A percentile compares a stretch with the other conserved stretches of the same genome.
phyloP scores from a whole-genome alignment of 2,113 vertebrate genomes.

The Sardina pilchardus region DNA sequence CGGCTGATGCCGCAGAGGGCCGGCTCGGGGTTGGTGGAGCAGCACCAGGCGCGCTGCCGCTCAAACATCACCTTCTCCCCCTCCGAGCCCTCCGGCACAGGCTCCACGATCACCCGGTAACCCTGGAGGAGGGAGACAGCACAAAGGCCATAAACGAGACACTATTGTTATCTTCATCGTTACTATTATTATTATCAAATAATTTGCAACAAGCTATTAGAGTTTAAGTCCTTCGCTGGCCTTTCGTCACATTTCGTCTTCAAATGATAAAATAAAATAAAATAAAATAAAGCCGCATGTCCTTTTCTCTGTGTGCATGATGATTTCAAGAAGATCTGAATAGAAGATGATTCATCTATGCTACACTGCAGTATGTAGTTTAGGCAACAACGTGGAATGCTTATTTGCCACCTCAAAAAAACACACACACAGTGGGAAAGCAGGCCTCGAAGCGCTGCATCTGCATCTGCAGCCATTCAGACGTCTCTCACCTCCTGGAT shows the following conservation, averaged over 20 bases:
- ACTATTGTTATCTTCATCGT: background rate
- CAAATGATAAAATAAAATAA: background rate
- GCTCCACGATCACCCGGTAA: slow-evolving; percentile 94
- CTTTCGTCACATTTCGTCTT: too few species aligned
- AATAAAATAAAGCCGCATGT: background rate
- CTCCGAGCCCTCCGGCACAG: slow-evolving; percentile 82
- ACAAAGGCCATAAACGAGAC: background rate
- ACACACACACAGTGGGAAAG: background rate
- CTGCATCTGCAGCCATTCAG: background rate
- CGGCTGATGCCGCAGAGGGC: slow-evolving; percentile 97
- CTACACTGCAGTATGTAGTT: background rate
- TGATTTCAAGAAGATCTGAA: background rate
- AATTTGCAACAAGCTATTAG: background rate
- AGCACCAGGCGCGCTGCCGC: slow-evolving; percentile 97
- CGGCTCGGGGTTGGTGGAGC: slow-evolving; percentile 88
- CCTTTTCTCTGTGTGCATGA: too few species aligned
- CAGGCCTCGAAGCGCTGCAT: background rate
- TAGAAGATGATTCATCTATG: background rate
- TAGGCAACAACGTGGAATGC: background rate
- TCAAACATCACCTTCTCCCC: slow-evolving; percentile 93
- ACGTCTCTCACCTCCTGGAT: slow-evolving; percentile 89
- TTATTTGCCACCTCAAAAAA: background rate
- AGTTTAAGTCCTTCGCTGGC: too few species aligned
- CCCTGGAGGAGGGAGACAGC: slow-evolving; percentile 72
- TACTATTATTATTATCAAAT: background rate